Base-by-base conservation (phyloP, 2,113 vertebrate genomes). In the Potamarius usumacintae region DNA sequence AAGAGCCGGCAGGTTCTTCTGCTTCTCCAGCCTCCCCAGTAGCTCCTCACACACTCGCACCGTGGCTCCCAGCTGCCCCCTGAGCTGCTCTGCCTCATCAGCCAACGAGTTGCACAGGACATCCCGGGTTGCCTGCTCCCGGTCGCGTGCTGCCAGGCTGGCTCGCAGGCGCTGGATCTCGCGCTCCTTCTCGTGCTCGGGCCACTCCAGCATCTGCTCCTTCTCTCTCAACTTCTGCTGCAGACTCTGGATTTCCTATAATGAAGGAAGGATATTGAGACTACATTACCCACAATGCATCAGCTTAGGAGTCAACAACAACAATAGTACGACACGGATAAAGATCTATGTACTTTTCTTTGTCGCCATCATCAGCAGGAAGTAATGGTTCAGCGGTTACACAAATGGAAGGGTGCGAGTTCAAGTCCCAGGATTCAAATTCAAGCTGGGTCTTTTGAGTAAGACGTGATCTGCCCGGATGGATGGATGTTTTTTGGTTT, bases 1-100 rank as follows among this genome's bases (percentile, higher is more conserved):
- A 17, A 20, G 63, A 1, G 69, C 76, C 30, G 88, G 88, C 20
- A 85, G 93, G 2, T 82, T 92, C 87, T 95, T 96, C 34, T 90
- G 93, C 14, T 91, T 95, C 89, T 97, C 97, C 87, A 98, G 93
- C 84, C 95, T 93, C 14, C 80, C 93, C 90, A 97, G 95, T 86
- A 99, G 95, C 14, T 97, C 96, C 89, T 98, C 96, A 88, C 97
- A 99, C 95, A 98, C 97, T 92, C 95, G 95, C 77, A 97, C 96
- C 0, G 97, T 98, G 71, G 96, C 91, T 0, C 95, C 94, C 0
- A 99, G 94, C 7, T 97, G 97, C 57, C 94, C 89, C 20, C 96
- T 96, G 18, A 99, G 96, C 90, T 97, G 95, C 8, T 96, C 95
- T 0, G 94, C 95, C 94, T 99, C 97, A 3, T 96, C 94, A 0